Conservation (phyloP, 2,797 vertebrate genomes). For the Leptatherina wallacei region DNA sequence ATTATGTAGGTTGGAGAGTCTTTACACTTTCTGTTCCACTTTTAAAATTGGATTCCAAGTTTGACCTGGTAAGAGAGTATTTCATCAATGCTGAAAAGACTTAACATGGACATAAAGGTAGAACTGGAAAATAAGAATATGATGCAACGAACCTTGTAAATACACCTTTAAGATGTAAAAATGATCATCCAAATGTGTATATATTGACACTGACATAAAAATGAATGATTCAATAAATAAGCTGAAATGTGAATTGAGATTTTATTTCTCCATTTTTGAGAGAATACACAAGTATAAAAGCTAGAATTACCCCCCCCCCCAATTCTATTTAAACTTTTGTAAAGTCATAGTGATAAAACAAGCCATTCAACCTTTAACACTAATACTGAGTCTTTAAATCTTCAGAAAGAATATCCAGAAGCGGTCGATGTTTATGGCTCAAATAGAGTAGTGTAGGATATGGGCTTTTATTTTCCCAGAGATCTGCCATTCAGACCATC, state of each 20-base stretch:
- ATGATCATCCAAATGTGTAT: background rate
- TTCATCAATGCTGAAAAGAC: background rate
- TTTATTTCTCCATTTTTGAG: slow-evolving; percentile 68
- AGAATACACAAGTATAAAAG: slow-evolving; percentile 63
- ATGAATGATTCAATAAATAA: slow-evolving; percentile 46
- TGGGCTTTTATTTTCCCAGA: slow-evolving; percentile 25
- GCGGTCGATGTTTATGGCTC: slow-evolving; percentile 26
- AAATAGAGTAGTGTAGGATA: background rate
- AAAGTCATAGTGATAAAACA: slow-evolving; percentile 33
- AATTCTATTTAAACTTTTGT: slow-evolving; percentile 23
- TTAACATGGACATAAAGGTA: background rate
- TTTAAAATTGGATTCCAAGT: background rate
- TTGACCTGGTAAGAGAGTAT: background rate
- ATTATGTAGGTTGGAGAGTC: background rate
- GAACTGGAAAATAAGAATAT: background rate
- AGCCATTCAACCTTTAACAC: slow-evolving; percentile 5
- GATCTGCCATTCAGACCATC: slow-evolving; percentile 12
- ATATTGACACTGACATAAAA: slow-evolving; percentile 13
- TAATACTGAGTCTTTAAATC: slow-evolving; percentile 16
- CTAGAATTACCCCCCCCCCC: slow-evolving; percentile 9
- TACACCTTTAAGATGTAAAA: slow-evolving; percentile 15
- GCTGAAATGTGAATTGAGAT: slow-evolving; percentile 28
- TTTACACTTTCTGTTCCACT: background rate
- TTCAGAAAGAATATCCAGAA: slow-evolving; percentile 21
- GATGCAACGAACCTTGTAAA: slow-evolving; percentile 33